phyloP scores from a whole-genome alignment of 2,113 vertebrate genomes.

The Formicarius rufipectus region DNA sequence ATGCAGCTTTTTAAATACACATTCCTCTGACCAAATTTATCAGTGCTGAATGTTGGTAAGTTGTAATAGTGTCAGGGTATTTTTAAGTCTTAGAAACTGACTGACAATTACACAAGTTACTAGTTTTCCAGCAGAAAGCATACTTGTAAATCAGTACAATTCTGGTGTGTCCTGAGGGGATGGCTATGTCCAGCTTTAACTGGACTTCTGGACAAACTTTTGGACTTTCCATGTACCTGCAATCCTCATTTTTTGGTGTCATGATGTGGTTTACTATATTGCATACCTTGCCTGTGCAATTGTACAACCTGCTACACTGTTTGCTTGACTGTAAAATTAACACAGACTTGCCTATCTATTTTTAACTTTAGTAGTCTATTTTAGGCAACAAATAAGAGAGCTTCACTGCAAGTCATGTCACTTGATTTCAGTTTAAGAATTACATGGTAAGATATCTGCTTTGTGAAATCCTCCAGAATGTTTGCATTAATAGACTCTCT shows the following conservation, averaged over 20 bases:
- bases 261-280: neutral
- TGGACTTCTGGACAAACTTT: neutral
- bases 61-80: neutral
- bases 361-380: neutral
- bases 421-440: neutral
- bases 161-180: neutral
- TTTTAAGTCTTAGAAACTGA: neutral
- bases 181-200: neutral
- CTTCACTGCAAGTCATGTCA: accelerated
- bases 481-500: neutral
- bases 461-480: neutral
- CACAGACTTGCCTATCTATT: neutral
- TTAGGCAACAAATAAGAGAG: neutral
- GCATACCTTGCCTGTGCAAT: neutral
- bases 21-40: neutral
- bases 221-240: neutral
- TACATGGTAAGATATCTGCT: neutral
- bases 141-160: neutral
- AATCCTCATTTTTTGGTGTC: neutral
- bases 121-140: neutral
- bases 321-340: neutral
- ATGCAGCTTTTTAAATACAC: neutral
- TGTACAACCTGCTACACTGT: neutral
- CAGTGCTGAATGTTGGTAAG: neutral
- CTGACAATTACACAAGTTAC: neutral